phyloP scores from a whole-genome alignment of 2,888 invertebrate species.

The Pristionchus maxplancki region DNA sequence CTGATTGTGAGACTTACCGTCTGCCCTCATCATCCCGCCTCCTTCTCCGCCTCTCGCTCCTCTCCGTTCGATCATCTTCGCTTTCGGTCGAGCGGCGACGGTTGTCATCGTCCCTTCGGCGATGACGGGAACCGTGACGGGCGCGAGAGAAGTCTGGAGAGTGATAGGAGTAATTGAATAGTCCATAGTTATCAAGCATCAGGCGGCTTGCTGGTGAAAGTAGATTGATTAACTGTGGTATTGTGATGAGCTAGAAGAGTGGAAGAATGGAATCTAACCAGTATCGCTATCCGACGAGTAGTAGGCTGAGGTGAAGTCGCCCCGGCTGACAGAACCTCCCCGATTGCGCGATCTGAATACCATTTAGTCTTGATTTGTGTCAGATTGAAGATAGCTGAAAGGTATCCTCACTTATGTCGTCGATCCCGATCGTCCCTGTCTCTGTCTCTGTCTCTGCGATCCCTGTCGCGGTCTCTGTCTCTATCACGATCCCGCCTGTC shows the following conservation, averaged over 20 bases:
- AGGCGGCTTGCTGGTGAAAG: too few relatives aligned
- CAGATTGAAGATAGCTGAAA: neutral
- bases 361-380: too few relatives aligned
- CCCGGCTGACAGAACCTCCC: neutral
- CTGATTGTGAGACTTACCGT: neutral
- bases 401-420: neutral
- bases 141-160: neutral
- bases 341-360: neutral
- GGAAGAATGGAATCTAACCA: neutral
- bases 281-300: slow-evolving; percentile 40
- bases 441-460: neutral
- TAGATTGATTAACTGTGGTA: too few relatives aligned
- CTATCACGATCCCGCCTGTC: slow-evolving; percentile 26
- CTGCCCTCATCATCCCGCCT: slow-evolving; percentile 48
- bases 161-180: too few relatives aligned
- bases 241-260: neutral
- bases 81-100: neutral
- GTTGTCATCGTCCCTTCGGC: slow-evolving; percentile 4
- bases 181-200: too few relatives aligned
- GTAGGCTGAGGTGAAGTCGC: slow-evolving; percentile 16
- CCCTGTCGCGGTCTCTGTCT: slow-evolving; percentile 18
- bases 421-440: slow-evolving; percentile 20
- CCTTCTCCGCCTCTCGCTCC: slow-evolving; percentile 35
- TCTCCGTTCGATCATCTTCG: slow-evolving; percentile 27
- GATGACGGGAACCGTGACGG: slow-evolving; percentile 17